A percentile compares a stretch with the other conserved stretches of the same genome.
Evolutionary conservation across 2,797 vertebrate species (phyloP).

Genomic region (Amphiprion clarkii): DNA sequence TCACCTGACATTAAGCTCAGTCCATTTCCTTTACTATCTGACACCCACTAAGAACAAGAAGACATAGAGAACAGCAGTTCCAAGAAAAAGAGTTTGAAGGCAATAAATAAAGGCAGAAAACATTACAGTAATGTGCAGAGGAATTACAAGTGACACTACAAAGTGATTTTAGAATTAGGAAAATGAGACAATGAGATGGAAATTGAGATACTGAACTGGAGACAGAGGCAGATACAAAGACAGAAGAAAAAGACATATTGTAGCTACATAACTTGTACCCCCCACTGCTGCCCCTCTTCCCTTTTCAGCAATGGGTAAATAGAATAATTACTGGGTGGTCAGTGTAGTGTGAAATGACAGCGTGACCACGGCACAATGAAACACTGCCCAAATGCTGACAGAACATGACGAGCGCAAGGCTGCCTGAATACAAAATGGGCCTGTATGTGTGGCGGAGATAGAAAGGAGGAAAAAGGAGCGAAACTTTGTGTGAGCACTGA

Average conservation of each 20-base stretch:
- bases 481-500: conserved; percentile 9
- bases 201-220: conserved; percentile 9
- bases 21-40: not conserved
- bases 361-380: conserved; percentile 78
- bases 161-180: conserved; percentile 21
- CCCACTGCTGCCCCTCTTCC: not conserved
- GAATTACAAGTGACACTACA: not conserved
- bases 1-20: not conserved
- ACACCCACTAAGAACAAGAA: not conserved
- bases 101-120: conserved; percentile 5
- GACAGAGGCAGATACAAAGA: conserved; percentile 12
- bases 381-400: conserved; percentile 74
- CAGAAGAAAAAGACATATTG: conserved; percentile 42
- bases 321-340: conserved; percentile 82
- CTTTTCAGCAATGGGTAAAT: conserved; percentile 63
- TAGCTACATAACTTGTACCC: conserved; percentile 41
- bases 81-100: not conserved
- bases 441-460: conserved; percentile 56
- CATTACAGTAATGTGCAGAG: not conserved
- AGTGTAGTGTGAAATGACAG: conserved; percentile 84
- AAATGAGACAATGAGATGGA: not conserved
- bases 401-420: conserved; percentile 73
- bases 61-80: not conserved
- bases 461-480: conserved; percentile 32
- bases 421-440: conserved; percentile 73